These are phyloP conservation scores for Sinelater perroti DNA, from an alignment of 2,888 invertebrate species.

Conservation along the genomic window DNA sequence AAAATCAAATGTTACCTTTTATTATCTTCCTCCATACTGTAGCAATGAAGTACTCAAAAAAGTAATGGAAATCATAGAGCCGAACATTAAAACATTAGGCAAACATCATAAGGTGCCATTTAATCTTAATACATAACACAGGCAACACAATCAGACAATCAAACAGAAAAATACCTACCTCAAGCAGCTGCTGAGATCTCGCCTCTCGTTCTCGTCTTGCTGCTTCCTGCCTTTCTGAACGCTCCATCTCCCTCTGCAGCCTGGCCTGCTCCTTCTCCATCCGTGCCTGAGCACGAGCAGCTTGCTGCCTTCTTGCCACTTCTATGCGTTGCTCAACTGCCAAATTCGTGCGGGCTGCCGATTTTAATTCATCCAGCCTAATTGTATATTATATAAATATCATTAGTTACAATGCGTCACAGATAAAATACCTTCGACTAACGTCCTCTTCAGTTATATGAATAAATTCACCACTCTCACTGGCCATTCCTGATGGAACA, in stretches of 20 bases:
- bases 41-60: not conserved
- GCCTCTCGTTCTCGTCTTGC: constrained; percentile 83
- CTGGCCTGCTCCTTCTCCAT: constrained; percentile 74
- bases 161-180: constrained; percentile 66
- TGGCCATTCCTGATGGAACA: constrained; percentile 67
- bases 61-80: constrained; percentile 2
- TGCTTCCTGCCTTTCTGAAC: constrained; percentile 83
- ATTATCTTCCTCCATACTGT: too few relatives aligned
- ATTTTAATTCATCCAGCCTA: constrained; percentile 74
- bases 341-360: constrained; percentile 69
- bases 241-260: constrained; percentile 76
- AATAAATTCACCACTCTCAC: constrained; percentile 76
- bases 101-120: constrained; percentile 12
- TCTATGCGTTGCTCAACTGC: constrained; percentile 81
- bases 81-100: not conserved
- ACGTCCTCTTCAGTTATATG: constrained; percentile 85
- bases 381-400: constrained; percentile 19
- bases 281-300: constrained; percentile 78
- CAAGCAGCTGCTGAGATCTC: constrained; percentile 84
- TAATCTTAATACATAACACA: constrained; percentile 9
- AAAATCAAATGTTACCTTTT: too few relatives aligned
- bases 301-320: constrained; percentile 76
- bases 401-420: not conserved
- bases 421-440: constrained; percentile 76
- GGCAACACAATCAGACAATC: not conserved